A percentile compares a stretch with the other conserved stretches of the same genome.
phyloP scores from a whole-genome alignment of 2,888 invertebrate genomes.

The Thysanoteuthis rhombus region DNA sequence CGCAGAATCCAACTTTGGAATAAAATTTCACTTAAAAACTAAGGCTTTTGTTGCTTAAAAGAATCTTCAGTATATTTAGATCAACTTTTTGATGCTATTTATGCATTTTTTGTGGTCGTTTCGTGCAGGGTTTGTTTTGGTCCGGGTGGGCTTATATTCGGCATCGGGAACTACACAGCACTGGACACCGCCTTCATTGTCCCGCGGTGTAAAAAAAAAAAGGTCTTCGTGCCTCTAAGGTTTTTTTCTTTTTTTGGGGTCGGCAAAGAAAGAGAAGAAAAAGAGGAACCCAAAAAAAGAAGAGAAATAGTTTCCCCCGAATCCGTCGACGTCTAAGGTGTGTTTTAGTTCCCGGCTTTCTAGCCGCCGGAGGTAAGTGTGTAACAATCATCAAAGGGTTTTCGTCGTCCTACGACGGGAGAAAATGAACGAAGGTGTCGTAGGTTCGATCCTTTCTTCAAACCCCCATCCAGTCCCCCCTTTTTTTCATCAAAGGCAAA shows the following conservation, averaged over 20 bases:
- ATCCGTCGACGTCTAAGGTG: constrained; percentile 12
- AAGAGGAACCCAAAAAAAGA: too few relatives aligned
- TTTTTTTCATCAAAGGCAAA: background rate
- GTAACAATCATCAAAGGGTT: background rate
- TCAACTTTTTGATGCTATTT: background rate
- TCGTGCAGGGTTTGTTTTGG: background rate
- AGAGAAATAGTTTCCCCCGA: background rate
- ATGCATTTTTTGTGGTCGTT: background rate
- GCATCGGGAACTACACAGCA: background rate
- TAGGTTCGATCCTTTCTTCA: background rate
- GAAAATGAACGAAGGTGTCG: background rate
- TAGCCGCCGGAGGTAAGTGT: background rate
- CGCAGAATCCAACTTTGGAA: background rate
- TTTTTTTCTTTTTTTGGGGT: background rate
- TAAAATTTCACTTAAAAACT: background rate
- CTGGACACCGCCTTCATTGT: constrained; percentile 29
- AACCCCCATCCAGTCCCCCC: background rate
- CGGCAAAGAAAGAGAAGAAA: background rate
- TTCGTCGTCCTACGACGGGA: background rate
- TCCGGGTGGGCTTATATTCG: background rate
- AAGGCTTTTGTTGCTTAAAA: background rate
- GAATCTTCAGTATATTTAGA: background rate
- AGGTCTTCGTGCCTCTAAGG: constrained; percentile 24
- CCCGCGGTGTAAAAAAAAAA: constrained; percentile 27
- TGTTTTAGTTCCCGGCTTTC: background rate